Conservation (phyloP, 2,113 vertebrate species). For the Mobula hypostoma region DNA sequence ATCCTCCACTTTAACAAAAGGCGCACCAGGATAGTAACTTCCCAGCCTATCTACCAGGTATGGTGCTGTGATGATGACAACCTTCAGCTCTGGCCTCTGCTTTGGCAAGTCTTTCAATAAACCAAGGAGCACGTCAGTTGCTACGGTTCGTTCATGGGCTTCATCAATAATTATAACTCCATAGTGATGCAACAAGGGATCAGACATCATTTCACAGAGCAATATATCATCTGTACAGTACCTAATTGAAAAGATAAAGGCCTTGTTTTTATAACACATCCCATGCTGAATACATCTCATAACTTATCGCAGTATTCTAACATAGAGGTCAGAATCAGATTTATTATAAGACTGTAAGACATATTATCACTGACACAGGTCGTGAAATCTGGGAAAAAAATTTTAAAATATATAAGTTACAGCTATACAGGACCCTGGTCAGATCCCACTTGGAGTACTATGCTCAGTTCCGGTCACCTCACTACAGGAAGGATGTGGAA, state of each 20-base stretch:
- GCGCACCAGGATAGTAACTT: slow-evolving; percentile 57
- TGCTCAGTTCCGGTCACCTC: too few relatives aligned
- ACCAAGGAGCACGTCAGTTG: slow-evolving; percentile 80
- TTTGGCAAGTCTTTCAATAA: slow-evolving; percentile 74
- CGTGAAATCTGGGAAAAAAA: too few relatives aligned
- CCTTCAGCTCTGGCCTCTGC: slow-evolving; percentile 57
- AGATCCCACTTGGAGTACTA: too few relatives aligned
- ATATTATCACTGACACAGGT: too few relatives aligned
- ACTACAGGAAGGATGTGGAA: too few relatives aligned
- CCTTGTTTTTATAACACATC: not conserved
- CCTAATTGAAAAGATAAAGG: slow-evolving; percentile 49
- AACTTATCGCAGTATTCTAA: not conserved
- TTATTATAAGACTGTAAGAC: too few relatives aligned
- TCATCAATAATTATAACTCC: slow-evolving; percentile 82
- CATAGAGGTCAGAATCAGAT: too few relatives aligned
- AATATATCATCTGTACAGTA: slow-evolving; percentile 84
- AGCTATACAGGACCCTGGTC: too few relatives aligned
- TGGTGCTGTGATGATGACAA: slow-evolving; percentile 66
- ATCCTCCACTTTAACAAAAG: slow-evolving; percentile 50
- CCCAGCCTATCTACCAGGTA: slow-evolving; percentile 61
- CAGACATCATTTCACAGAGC: slow-evolving; percentile 83
- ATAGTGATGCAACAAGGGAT: slow-evolving; percentile 73
- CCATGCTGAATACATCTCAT: too few relatives aligned
- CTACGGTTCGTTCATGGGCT: slow-evolving; percentile 77
- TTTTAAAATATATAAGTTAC: too few relatives aligned